phyloP scores from a whole-genome alignment of 1,140 invertebrate species.

The Orussus abietinus region DNA sequence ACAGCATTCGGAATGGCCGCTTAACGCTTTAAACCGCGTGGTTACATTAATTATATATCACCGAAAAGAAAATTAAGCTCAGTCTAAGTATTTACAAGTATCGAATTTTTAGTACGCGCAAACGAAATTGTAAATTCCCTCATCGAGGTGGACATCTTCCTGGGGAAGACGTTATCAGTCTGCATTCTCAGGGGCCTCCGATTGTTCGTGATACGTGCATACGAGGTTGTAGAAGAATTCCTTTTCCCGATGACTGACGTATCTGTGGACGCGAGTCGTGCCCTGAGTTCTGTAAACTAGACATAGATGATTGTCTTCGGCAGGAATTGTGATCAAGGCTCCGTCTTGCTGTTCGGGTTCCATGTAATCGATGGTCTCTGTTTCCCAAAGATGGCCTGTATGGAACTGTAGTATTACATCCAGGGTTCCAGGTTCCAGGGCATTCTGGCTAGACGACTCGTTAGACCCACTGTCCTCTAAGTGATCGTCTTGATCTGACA shows the following conservation, averaged over 20 bases:
- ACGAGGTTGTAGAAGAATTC: slow-evolving; percentile 55
- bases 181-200: no score
- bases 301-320: slow-evolving; percentile 62
- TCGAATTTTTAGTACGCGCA: no score
- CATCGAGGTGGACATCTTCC: no score
- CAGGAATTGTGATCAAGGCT: slow-evolving; percentile 36
- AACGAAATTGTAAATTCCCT: no score
- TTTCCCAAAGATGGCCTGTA: slow-evolving; percentile 16
- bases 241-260: slow-evolving; percentile 55
- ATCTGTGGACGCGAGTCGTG: slow-evolving; percentile 62
- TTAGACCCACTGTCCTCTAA: not conserved
- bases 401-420: slow-evolving; percentile 48
- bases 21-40: no score
- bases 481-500: slow-evolving; percentile 20
- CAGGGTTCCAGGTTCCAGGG: slow-evolving; percentile 23
- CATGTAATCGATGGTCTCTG: slow-evolving; percentile 39
- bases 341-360: slow-evolving; percentile 33
- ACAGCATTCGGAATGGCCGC: no score
- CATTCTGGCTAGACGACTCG: no score
- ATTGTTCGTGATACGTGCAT: slow-evolving; percentile 57
- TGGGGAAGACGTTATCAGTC: no score
- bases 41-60: no score
- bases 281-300: slow-evolving; percentile 64
- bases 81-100: no score
- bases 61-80: no score